Evolutionary conservation across 64 coral and sea anemone species (phyloP).

Genomic region (Stylophora pistillata): DNA sequence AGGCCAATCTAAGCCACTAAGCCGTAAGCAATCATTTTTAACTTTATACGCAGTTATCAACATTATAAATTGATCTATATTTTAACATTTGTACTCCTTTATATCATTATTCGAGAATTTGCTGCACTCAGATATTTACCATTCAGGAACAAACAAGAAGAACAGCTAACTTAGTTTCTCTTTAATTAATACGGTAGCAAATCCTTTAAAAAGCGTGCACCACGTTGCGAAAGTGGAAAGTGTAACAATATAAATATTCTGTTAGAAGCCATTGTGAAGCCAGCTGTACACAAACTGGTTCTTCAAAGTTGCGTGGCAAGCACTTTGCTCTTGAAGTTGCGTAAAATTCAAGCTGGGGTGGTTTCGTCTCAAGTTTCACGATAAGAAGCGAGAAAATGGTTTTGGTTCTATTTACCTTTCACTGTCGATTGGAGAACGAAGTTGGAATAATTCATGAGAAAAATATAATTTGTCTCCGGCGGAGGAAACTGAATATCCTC

Average conservation of each 20-base stretch:
- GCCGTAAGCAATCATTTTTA: no score
- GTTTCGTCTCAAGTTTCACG: slow-evolving; percentile 22
- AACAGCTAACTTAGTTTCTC: slow-evolving; percentile 5
- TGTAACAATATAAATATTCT: slow-evolving; percentile 28
- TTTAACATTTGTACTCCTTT: no score
- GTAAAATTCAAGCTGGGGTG: background rate
- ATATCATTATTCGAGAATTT: background rate
- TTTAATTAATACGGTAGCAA: slow-evolving; percentile 35
- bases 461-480: slow-evolving; percentile 51
- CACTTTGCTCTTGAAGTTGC: slow-evolving; percentile 17
- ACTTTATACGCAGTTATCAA: no score
- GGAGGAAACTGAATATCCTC: slow-evolving; percentile 42
- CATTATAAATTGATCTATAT: no score
- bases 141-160: background rate
- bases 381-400: slow-evolving; percentile 30
- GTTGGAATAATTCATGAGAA: slow-evolving; percentile 56
- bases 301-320: background rate
- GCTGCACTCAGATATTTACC: background rate
- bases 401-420: slow-evolving; percentile 30
- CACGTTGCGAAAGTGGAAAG: slow-evolving; percentile 34
- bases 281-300: slow-evolving; percentile 5
- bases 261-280: slow-evolving; percentile 2
- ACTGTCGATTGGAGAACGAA: slow-evolving; percentile 12
- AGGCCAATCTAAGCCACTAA: background rate
- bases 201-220: background rate